Evolutionary conservation across 2,888 invertebrate genomes (phyloP), one percentile per base, ranked within the genome.

Genomic region (Ornithoptera priamus): DNA sequence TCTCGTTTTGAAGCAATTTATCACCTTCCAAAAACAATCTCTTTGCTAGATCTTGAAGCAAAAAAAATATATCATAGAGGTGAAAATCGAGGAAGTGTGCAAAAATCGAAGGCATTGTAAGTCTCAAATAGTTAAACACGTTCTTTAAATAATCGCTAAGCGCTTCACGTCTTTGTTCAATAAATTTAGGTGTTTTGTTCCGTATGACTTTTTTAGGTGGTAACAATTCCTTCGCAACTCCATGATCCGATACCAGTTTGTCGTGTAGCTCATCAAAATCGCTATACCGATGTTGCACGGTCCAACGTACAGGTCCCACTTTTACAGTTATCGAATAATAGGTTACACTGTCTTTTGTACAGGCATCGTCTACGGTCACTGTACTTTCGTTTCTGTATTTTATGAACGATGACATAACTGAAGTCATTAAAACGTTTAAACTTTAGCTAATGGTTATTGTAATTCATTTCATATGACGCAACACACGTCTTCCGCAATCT

Each of bases 131-230:
- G 73, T 94, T 94, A 63, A 98, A 94, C 17, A 97, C 93, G 75
- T 95, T 95, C 79, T 94, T 95, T 63, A 99, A 91, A 87, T 99
- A 99, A 64, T 94, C 93, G 85, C 97, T 96, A 58, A 99, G 90
- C 20, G 95, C 97, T 73, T 94, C 93, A 71, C 97, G 94, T 67
- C 99, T 94, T 79, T 96, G 96, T 83, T 81, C 81, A 1, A 99
- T 94, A 83, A 99, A 99, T 69, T 95, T 93, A 0, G 97, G 97
- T 74, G 97, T 96, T 86, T 96, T 97, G 82, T 98, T 98, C 1
- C 98, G 96, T 78, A 98, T 96, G 5, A 97, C 94, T 90, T 98
- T 98, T 87, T 99, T 99, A 0, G 98, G 98, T 17, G 99, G 99
- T 20, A 99, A 89, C 71, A 97, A 93, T 78, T 97, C 97, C 83